These are phyloP conservation scores for Hylyphantes graminicola DNA, from an alignment of 1,140 invertebrate genomes.

Conservation along the genomic window DNA sequence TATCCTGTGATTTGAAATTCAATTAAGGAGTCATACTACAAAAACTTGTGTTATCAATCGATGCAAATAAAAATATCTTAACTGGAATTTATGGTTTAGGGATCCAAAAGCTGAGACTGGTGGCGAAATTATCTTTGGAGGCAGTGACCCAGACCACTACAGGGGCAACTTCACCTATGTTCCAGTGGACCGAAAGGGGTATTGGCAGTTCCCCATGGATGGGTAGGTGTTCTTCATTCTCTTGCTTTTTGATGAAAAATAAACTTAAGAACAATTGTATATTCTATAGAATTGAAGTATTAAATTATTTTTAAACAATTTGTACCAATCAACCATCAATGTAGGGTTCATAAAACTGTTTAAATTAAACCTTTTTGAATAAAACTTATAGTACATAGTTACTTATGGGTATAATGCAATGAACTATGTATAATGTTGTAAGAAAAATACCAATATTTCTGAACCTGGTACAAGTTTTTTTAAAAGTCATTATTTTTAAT, in stretches of 20 bases:
- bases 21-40: neutral
- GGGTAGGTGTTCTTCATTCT: constrained; percentile 60
- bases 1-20: neutral
- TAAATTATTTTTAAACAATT: too few species aligned
- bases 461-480: too few species aligned
- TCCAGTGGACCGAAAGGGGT: constrained; percentile 85
- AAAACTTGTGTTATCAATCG: neutral
- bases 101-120: constrained; percentile 80
- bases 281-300: too few species aligned
- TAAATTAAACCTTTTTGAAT: too few species aligned
- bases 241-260: neutral
- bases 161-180: constrained; percentile 92
- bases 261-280: too few species aligned
- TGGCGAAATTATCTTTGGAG: constrained; percentile 94
- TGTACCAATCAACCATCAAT: too few species aligned
- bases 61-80: neutral
- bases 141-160: constrained; percentile 91
- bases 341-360: too few species aligned
- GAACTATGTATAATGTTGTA: too few species aligned
- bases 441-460: too few species aligned
- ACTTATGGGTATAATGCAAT: too few species aligned
- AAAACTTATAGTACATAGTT: too few species aligned
- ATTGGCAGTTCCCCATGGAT: constrained; percentile 98
- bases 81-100: constrained; percentile 69
- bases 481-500: too few species aligned